Conservation (phyloP, 2,888 invertebrate species). For the Drosophila percnosoma region DNA sequence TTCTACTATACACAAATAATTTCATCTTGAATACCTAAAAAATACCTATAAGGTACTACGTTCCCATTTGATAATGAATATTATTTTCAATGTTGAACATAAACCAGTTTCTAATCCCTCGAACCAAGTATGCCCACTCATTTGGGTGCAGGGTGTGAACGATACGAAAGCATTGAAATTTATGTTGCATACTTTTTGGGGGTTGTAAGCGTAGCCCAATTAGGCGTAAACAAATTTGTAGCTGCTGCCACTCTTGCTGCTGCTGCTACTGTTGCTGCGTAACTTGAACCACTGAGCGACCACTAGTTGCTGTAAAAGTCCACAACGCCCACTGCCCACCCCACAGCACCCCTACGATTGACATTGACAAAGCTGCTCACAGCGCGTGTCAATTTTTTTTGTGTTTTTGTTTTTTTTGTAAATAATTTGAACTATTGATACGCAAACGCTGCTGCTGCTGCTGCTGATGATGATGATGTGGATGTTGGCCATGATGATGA, state of each 20-base stretch:
- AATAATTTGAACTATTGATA: slow-evolving; percentile 76
- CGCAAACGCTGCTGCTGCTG: slow-evolving; percentile 21
- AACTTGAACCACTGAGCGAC: slow-evolving; percentile 46
- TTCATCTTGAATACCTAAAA: not conserved
- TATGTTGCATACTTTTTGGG: slow-evolving; percentile 58
- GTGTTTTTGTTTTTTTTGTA: slow-evolving; percentile 34
- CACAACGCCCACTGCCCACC: not conserved
- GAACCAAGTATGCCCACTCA: not conserved
- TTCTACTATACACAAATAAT: not conserved
- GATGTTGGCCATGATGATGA: slow-evolving; percentile 2
- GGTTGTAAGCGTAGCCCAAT: slow-evolving; percentile 72
- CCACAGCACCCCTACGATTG: slow-evolving; percentile 28
- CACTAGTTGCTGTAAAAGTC: slow-evolving; percentile 52
- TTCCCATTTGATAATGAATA: not conserved
- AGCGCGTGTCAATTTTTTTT: slow-evolving; percentile 28
- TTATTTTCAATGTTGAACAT: not conserved
- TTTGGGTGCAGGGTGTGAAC: slow-evolving; percentile 18
- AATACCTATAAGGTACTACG: no score
- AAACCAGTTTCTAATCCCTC: not conserved
- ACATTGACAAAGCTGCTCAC: slow-evolving; percentile 71
- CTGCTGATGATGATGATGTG: slow-evolving; percentile 11
- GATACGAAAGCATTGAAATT: slow-evolving; percentile 40
- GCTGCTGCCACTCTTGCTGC: slow-evolving; percentile 21
- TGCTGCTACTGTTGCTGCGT: slow-evolving; percentile 34
- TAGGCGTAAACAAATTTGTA: slow-evolving; percentile 77